Evolutionary conservation across 2,888 invertebrate genomes (phyloP).

Genomic region (Euplexia lucipara): DNA sequence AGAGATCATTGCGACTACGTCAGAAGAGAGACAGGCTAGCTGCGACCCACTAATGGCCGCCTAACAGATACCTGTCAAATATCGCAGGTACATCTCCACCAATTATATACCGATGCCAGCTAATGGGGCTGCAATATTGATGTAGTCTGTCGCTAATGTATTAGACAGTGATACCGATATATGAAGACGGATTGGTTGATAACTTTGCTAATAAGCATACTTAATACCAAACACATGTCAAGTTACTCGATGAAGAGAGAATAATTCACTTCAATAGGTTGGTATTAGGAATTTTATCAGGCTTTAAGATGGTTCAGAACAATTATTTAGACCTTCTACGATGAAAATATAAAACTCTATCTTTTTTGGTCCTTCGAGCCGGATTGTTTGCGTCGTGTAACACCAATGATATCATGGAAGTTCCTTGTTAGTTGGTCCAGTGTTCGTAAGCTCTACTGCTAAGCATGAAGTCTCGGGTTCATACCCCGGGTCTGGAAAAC

Average conservation of each 20-base stretch:
- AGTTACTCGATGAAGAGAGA: not conserved
- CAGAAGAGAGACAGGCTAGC: constrained; percentile 41
- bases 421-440: too few relatives aligned
- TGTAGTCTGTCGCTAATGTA: constrained; percentile 23
- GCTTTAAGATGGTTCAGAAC: too few relatives aligned
- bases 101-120: constrained; percentile 25
- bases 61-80: constrained; percentile 41
- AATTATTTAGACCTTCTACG: too few relatives aligned
- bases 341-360: too few relatives aligned
- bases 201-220: not conserved
- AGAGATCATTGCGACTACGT: constrained; percentile 32
- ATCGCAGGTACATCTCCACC: constrained; percentile 25
- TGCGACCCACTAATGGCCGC: constrained; percentile 25
- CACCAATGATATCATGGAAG: too few relatives aligned
- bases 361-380: too few relatives aligned
- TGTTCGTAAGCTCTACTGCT: too few relatives aligned
- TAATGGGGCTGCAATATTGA: constrained; percentile 47
- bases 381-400: too few relatives aligned
- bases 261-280: not conserved
- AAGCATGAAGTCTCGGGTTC: too few relatives aligned
- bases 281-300: not conserved
- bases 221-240: not conserved
- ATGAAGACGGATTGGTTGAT: constrained; percentile 29
- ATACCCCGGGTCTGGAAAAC: too few relatives aligned
- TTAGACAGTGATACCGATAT: constrained; percentile 18